Percentiles rank a stretch among this genome's conserved stretches.
Evolutionary conservation across 2,797 vertebrate species (phyloP).

Genomic region (Smutsia gigantea): DNA sequence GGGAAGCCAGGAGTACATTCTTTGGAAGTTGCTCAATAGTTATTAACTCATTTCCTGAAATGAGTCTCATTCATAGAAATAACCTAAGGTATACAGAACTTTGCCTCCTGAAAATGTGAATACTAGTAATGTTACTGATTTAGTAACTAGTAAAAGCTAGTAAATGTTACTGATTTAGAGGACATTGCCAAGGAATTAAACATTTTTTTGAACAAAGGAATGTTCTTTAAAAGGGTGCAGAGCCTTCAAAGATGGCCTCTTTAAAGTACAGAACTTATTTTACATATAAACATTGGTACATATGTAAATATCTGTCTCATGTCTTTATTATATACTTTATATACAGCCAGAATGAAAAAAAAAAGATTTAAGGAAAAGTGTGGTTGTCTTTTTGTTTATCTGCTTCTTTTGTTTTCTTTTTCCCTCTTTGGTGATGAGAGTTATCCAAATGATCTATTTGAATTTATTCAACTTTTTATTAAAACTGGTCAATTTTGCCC

Average conservation of each 20-base stretch:
- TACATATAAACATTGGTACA: background rate
- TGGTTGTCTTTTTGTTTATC: background rate
- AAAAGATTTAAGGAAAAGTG: background rate
- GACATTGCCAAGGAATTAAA: background rate
- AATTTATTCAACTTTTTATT: background rate
- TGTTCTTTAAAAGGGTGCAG: background rate
- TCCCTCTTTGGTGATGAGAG: background rate
- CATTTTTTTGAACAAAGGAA: background rate
- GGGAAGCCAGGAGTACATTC: background rate
- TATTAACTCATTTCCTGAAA: background rate
- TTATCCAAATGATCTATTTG: background rate
- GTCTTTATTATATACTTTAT: background rate
- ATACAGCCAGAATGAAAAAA: background rate
- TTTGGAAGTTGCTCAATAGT: background rate
- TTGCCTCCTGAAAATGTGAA: constrained; percentile 10
- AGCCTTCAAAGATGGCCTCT: background rate
- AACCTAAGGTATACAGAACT: background rate
- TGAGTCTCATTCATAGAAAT: background rate
- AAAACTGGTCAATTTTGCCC: background rate
- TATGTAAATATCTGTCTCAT: background rate
- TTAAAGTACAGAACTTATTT: background rate
- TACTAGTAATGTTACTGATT: background rate
- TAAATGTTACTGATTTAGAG: background rate
- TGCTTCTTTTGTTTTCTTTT: background rate
- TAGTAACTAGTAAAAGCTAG: background rate